Evolutionary conservation across 2,888 invertebrate genomes (phyloP).

Genomic region (Drosophila aldrichi): DNA sequence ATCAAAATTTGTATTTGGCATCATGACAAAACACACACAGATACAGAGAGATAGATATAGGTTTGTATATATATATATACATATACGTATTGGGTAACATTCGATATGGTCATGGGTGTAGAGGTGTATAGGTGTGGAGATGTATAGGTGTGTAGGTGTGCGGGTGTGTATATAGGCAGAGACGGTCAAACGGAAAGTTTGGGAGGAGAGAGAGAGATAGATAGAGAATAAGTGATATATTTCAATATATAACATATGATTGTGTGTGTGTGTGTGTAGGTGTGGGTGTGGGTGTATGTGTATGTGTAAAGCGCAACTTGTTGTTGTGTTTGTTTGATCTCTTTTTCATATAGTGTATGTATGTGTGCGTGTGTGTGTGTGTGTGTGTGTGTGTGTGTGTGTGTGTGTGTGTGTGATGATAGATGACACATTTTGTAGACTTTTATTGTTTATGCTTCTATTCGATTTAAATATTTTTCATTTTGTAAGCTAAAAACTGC

Average conservation of each 20-base stretch:
- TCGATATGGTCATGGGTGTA: slow-evolving; percentile 42
- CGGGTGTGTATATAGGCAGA: slow-evolving; percentile 23
- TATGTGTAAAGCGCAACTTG: slow-evolving; percentile 52
- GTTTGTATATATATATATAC: slow-evolving; percentile 11
- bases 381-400: slow-evolving; percentile 30
- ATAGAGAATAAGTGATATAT: slow-evolving; percentile 54
- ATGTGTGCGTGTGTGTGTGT: slow-evolving; percentile 39
- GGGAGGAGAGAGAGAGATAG: slow-evolving; percentile 50
- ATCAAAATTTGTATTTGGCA: slow-evolving; percentile 20
- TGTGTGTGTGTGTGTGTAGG: slow-evolving; percentile 16
- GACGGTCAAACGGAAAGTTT: slow-evolving; percentile 41
- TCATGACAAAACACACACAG: slow-evolving; percentile 36
- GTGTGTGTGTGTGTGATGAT: slow-evolving; percentile 54
- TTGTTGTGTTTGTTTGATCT: slow-evolving; percentile 18
- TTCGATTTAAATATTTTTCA: slow-evolving; percentile 30
- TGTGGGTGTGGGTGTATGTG: slow-evolving; percentile 11
- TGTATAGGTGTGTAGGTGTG: slow-evolving; percentile 26
- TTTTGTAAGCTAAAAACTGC: slow-evolving; percentile 15
- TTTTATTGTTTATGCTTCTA: slow-evolving; percentile 56
- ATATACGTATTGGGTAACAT: slow-evolving; percentile 32
- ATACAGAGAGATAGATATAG: slow-evolving; percentile 14
- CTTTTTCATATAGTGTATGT: slow-evolving; percentile 17
- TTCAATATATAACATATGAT: slow-evolving; percentile 46
- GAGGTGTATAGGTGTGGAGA: slow-evolving; percentile 16
- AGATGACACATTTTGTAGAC: slow-evolving; percentile 61